Base-by-base conservation (phyloP, 2,888 invertebrate genomes). In the Amphipoea oculea region DNA sequence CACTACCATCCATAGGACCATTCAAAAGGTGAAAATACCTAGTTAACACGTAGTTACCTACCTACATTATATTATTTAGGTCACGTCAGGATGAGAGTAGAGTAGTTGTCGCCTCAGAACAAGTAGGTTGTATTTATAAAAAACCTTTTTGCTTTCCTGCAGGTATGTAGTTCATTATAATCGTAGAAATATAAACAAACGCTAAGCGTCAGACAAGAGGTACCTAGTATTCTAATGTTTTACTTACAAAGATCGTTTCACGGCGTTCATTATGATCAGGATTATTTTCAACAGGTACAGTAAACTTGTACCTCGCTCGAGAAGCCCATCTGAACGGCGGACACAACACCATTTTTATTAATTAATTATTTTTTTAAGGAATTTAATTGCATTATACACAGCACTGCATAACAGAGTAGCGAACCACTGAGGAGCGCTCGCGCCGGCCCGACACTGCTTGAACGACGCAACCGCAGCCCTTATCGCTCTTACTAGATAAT, bases 401-500 rank as follows among this genome's bases (percentile, higher is more conserved):
- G 54, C 83, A 87, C 68, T 81, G 73, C 76, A 67, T 48, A 62
- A 67, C 70, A 78, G 78, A 86, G 79, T 51, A 65, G 83, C 74
- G 77, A 82, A 84, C 79, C 83, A 89, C 89, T 90, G 90, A 88
- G 94, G 81, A 97, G 91, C 96, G 97, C 97, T 78, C 97, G 95
- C 87, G 97, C 95, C 91, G 91, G 90, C 86, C 86, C 82, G 89
- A 89, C 89, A 96, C 96, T 95, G 95, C 91, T 89, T 92, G 89
- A 90, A 89, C 93, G 91, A 89, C 94, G 93, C 93, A 90, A 92
- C 88, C 90, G 91, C 93, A 92, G 91, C 91, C 92, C 93, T 96
- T 96, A 96, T 96, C 96, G 93, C 93, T 86, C 88, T 87, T 85
- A 83, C 90, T 90, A 95, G 96, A 96, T 96, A 93, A 97, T 96